Conservation (phyloP, 2,888 invertebrate species). For the Hartigia nigra region DNA sequence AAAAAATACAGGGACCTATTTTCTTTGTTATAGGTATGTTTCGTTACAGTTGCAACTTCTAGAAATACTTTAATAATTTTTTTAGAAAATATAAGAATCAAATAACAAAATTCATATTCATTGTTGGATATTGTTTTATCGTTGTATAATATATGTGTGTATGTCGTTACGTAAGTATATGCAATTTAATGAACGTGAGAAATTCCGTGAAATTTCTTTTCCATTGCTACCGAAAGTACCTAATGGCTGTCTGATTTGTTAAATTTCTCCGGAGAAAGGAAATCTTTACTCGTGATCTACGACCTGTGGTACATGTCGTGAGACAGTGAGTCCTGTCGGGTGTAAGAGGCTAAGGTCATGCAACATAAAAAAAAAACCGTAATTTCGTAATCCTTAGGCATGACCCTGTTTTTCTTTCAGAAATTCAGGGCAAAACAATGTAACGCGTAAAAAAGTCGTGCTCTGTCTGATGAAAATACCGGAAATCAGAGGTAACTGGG, state of each 20-base stretch:
- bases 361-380: not conserved
- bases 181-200: not conserved
- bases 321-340: not conserved
- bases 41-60: not conserved
- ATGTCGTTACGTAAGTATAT: not conserved
- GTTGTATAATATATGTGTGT: too few species aligned
- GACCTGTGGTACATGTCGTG: not conserved
- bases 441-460: not conserved
- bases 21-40: not conserved
- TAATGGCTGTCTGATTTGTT: not conserved
- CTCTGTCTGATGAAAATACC: not conserved
- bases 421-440: not conserved
- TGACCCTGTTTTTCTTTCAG: not conserved
- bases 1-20: slow-evolving; percentile 13
- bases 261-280: not conserved
- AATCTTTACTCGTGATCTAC: not conserved
- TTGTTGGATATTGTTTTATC: too few species aligned
- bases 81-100: too few species aligned
- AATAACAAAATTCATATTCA: too few species aligned
- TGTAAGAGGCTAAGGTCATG: not conserved
- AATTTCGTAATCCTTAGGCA: not conserved
- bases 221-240: not conserved
- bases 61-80: too few species aligned
- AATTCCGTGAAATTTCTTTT: not conserved
- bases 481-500: not conserved